Base-by-base conservation (phyloP, 1,140 invertebrate genomes). In the Eriosoma lanigerum region DNA sequence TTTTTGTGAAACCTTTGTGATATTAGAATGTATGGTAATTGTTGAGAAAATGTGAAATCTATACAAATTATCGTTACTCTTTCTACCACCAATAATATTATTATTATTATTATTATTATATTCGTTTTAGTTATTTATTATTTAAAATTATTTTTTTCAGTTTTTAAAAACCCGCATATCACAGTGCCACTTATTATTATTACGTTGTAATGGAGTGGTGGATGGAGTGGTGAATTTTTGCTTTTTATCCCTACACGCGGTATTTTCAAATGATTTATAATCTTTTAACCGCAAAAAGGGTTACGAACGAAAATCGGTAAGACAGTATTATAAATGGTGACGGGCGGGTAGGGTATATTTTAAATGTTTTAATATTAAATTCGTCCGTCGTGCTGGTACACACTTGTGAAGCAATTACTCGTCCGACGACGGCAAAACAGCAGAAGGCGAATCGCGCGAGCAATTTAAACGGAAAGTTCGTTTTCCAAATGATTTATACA, bases 331-430 rank as follows among this genome's bases (percentile, higher is more conserved):
- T 19, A n/a, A 44, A 17, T n/a, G 64, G n/a, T 8, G 38, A 12
- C 3, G 1, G 12, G 64, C 9, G 10, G 64, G n/a, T 21, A 21
- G n/a, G 38, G n/a, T 4, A 24, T 19, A 52, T 29, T 72, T 72
- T 72, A 72, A 72, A 72, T 52, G 68, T 72, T 72, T 72, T 72
- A 72, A 72, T 72, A 72, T 72, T 72, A 72, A 72, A 72, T 72
- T 46, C 17, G 21, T 72, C 68, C 68, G 48, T 72, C 19, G 46
- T 72, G 68, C 46, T 52, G 46, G 68, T 52, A 72, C 68, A 29
- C 68, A 72, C 68, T 72, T 52, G 68, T 29, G 68, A 72, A 50
- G 68, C 68, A 72, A 72, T 72, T 72, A 72, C 68, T 72, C 46
- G 68, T 46, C 38, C 44, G 38, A 48, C 44, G 66, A 17, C 24